Conservation (phyloP, 2,113 vertebrate species). For the Xenopus laevis region DNA sequence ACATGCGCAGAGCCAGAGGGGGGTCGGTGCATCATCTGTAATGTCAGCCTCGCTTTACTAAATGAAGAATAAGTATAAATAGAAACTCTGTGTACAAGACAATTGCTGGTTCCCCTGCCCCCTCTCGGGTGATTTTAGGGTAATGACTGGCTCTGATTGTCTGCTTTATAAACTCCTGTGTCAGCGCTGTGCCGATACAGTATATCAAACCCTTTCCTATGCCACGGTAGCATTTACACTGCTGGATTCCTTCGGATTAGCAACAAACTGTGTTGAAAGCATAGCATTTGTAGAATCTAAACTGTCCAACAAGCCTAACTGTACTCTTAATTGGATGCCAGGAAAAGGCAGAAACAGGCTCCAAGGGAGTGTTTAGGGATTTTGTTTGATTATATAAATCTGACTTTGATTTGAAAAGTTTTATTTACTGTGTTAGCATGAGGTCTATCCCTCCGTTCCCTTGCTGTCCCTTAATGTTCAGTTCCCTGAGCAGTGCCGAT, state of each 20-base stretch:
- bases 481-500: too few relatives aligned
- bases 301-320: slow-evolving; percentile 46
- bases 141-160: slow-evolving; percentile 5
- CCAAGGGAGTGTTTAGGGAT: not conserved
- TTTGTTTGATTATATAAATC: slow-evolving; percentile 3
- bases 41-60: not conserved
- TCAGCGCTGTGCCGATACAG: slow-evolving; percentile 54
- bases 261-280: slow-evolving; percentile 59
- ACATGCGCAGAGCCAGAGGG: too few relatives aligned
- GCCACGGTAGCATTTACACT: slow-evolving; percentile 48
- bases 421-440: too few relatives aligned
- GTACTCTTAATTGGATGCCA: slow-evolving; percentile 9
- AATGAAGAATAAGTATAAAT: not conserved
- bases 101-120: not conserved
- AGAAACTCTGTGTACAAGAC: not conserved
- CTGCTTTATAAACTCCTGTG: slow-evolving; percentile 45
- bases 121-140: not conserved
- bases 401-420: not conserved
- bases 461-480: too few relatives aligned
- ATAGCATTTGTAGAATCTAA: slow-evolving; percentile 49
- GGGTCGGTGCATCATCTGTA: too few relatives aligned
- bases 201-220: slow-evolving; percentile 49
- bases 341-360: slow-evolving; percentile 4
- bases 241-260: slow-evolving; percentile 61
- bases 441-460: too few relatives aligned